phyloP scores from a whole-genome alignment of 2,797 vertebrate genomes.

The Telmatherina bonti region DNA sequence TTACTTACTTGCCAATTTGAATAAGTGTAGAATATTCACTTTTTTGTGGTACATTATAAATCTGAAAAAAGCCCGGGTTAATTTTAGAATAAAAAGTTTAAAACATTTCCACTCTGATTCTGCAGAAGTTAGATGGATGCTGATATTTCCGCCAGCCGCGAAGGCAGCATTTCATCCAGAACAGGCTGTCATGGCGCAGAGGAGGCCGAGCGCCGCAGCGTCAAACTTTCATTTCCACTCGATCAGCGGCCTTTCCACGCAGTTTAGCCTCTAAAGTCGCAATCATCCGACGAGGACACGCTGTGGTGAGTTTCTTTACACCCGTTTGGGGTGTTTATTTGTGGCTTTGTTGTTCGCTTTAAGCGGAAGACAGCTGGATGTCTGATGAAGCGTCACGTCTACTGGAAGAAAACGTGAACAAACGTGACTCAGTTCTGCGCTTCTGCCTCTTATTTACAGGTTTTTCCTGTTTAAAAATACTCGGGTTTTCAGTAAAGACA shows the following conservation, averaged over 20 bases:
- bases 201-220: slow-evolving; percentile 42
- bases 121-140: fast-evolving
- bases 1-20: too few species aligned
- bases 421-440: neutral
- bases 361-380: neutral
- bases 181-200: slow-evolving; percentile 73
- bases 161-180: slow-evolving; percentile 31
- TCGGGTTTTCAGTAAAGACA: neutral
- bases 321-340: neutral
- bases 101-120: neutral
- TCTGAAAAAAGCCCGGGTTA: neutral
- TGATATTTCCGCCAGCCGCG: slow-evolving; percentile 29
- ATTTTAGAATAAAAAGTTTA: neutral
- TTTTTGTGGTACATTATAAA: neutral
- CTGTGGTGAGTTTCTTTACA: slow-evolving; percentile 50
- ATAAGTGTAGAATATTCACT: neutral
- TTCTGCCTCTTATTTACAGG: neutral
- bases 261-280: fast-evolving
- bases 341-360: neutral
- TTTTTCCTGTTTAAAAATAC: neutral
- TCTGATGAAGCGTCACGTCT: slow-evolving; percentile 4
- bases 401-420: slow-evolving; percentile 1
- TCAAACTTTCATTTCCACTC: slow-evolving; percentile 62
- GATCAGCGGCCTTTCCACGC: fast-evolving
- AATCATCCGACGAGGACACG: fast-evolving